Evolutionary conservation across 2,888 invertebrate genomes (phyloP).

Genomic region (Heliothis peltigera): DNA sequence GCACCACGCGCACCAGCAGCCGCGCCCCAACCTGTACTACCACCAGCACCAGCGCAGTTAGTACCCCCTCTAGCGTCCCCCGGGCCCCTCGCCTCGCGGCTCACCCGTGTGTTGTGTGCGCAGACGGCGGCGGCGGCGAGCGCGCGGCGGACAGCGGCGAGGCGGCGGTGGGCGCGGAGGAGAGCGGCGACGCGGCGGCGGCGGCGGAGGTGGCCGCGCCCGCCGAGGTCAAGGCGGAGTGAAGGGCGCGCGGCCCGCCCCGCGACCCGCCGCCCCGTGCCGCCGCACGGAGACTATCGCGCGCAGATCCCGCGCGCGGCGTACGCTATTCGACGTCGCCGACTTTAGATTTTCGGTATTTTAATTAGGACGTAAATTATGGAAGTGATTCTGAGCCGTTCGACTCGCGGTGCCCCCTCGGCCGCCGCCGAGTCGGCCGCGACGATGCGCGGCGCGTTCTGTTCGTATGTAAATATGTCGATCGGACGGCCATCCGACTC

Average conservation of each 20-base stretch:
- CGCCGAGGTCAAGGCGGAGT: conserved; percentile 70
- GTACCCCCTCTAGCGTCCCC: conserved; percentile 62
- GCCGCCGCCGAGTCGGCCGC: conserved; percentile 60
- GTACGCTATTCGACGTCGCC: conserved; percentile 58
- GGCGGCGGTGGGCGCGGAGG: conserved; percentile 68
- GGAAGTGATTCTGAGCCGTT: conserved; percentile 85
- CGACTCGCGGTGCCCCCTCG: conserved; percentile 70
- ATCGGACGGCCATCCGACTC: conserved; percentile 83
- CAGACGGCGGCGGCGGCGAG: conserved; percentile 74
- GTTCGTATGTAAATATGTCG: conserved; percentile 86
- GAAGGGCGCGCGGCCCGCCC: conserved; percentile 77
- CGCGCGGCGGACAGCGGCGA: conserved; percentile 73
- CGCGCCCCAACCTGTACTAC: conserved; percentile 81
- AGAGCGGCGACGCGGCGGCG: conserved; percentile 66
- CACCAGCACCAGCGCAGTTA: conserved; percentile 87
- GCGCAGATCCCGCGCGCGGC: conserved; percentile 53
- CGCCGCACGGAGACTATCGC: conserved; percentile 55
- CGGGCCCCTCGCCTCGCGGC: conserved; percentile 30
- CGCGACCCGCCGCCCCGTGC: conserved; percentile 65
- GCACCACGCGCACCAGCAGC: conserved; percentile 73
- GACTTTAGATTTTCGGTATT: conserved; percentile 84
- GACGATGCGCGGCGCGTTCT: conserved; percentile 74
- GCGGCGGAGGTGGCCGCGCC: conserved; percentile 68
- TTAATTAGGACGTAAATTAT: conserved; percentile 88
- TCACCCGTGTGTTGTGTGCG: conserved; percentile 61